Percentiles rank a stretch among this genome's conserved stretches.
Evolutionary conservation across 2,113 vertebrate genomes (phyloP).

Genomic region (Oceanodroma tethys): DNA sequence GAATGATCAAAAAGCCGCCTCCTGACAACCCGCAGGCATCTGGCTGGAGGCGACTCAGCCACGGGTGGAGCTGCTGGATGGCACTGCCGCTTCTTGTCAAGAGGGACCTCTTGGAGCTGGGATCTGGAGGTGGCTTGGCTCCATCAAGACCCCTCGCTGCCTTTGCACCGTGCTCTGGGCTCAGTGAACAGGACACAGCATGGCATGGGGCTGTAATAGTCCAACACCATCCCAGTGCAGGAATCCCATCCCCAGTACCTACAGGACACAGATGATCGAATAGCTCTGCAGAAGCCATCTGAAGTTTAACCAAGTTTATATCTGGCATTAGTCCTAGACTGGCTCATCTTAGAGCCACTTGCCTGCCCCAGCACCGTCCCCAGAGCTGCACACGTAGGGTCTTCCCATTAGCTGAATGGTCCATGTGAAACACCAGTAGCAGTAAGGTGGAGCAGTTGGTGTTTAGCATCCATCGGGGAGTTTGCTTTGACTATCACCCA

Average conservation of each 20-base stretch:
- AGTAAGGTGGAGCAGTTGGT: background rate
- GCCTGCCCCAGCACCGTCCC: background rate
- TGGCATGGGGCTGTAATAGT: background rate
- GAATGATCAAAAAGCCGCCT: background rate
- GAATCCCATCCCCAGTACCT: background rate
- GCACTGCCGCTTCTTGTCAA: background rate
- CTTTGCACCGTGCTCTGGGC: background rate
- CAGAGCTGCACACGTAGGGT: accelerated
- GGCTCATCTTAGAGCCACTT: accelerated
- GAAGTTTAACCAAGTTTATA: background rate
- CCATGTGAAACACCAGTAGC: background rate
- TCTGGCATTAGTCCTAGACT: background rate
- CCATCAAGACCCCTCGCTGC: background rate
- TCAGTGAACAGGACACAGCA: background rate
- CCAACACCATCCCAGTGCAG: background rate
- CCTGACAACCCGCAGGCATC: background rate
- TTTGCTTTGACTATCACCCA: background rate
- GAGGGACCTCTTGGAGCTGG: background rate
- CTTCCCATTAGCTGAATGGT: accelerated
- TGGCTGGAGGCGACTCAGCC: background rate
- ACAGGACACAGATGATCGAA: background rate
- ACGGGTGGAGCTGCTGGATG: background rate
- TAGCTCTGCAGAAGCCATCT: background rate
- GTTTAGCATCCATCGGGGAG: background rate
- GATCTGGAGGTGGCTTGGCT: background rate